Base-by-base conservation (phyloP, 1,140 invertebrate species). In the Anagrus nilaparvatae region DNA sequence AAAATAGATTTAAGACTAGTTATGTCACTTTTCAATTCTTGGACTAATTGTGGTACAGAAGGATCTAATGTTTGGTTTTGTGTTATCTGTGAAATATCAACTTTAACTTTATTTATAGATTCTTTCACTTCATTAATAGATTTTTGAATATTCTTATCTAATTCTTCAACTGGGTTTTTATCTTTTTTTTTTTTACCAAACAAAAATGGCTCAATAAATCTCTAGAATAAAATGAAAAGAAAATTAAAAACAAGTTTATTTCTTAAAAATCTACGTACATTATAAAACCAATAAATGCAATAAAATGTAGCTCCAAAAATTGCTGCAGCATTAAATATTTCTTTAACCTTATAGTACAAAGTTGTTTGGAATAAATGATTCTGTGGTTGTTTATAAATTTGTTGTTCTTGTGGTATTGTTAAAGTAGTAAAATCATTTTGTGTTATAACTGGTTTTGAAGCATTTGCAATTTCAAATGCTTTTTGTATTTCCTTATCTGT, bases 1-100 rank as follows among this genome's bases (percentile, higher is more conserved):
- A 85, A 62, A 47, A 87, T 72, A 36, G 81, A 81, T 61, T 85
- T 87, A 24, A 87, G 74, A 49, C 81, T 82, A 46, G 80, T 71
- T 44, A 87, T 70, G 59, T 87, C 83, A 32, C 77, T 72, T 56
- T 84, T 82, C 43, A 87, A 69, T 44, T 77, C 76, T 52, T 76
- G 76, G 23, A 86, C 66, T 49, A 83, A 73, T 14, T 76, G 71
- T 14, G 73, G 60, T 34, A 76, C 61, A 12, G 63, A 51, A 19
- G 68, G 61, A 32, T 72, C 70, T 12, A 58, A 49, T 9, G 44
- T 55, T 49, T 67, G 73, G 48, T 70, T 68, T 31, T 74, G 57
- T 40, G 61, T 66, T 23, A 78, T 52, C 43, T 68, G 70, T 46
- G 78, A 71, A 17, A 78, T 58, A 48, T 76, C 75, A 12, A 63